Conservation (phyloP, 2,888 invertebrate genomes). For the Cerceris ruficornis region DNA sequence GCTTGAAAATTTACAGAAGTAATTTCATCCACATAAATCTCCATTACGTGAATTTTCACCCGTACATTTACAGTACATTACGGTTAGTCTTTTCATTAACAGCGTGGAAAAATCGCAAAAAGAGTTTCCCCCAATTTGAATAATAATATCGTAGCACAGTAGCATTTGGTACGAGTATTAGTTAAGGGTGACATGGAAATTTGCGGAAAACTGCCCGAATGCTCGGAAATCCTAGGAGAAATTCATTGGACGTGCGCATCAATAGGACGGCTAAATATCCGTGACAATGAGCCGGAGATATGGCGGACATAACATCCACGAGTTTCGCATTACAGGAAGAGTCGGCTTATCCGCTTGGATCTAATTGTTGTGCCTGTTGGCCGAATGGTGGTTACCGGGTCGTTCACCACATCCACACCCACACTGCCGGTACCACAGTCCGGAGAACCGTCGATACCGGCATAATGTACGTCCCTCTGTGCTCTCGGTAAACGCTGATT, state of each 20-base stretch:
- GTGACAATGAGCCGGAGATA: slow-evolving; percentile 54
- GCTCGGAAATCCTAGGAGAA: slow-evolving; percentile 24
- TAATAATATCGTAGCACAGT: no score
- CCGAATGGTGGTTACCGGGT: slow-evolving; percentile 70
- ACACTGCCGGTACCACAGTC: slow-evolving; percentile 18
- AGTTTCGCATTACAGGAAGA: slow-evolving; percentile 77
- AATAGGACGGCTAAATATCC: slow-evolving; percentile 57
- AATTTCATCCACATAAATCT: background rate
- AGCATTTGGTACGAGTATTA: no score
- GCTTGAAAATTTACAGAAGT: background rate
- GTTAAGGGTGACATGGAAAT: no score
- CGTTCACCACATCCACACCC: slow-evolving; percentile 63
- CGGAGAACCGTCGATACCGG: slow-evolving; percentile 34
- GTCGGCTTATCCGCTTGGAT: slow-evolving; percentile 72
- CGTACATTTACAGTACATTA: background rate
- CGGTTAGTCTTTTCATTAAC: background rate
- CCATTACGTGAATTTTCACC: no score
- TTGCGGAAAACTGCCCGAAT: no score
- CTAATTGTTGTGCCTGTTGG: slow-evolving; percentile 74
- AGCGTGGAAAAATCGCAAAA: no score
- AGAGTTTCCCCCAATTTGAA: no score
- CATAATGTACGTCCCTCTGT: slow-evolving; percentile 23
- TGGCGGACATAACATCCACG: slow-evolving; percentile 61
- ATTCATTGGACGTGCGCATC: slow-evolving; percentile 27
- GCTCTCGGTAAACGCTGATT: slow-evolving; percentile 42